Base-by-base conservation (phyloP, 2,113 vertebrate species). In the Hippoglossus stenolepis region DNA sequence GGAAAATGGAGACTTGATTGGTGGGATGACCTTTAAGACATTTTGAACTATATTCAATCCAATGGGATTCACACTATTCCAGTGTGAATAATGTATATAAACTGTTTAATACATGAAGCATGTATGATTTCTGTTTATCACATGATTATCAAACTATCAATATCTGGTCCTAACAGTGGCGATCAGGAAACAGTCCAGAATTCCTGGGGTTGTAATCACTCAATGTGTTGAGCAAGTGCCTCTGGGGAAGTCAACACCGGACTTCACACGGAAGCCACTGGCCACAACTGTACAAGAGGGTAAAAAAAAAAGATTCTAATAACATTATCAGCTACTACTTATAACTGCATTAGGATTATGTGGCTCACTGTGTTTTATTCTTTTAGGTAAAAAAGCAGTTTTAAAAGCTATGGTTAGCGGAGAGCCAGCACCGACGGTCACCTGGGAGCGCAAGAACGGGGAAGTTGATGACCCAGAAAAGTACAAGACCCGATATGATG, bases 391-490 rank as follows among this genome's bases (percentile, higher is more conserved):
- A 94, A 94, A 86, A 69, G 94, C 93, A 11, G 21, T 93, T 82
- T 97, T 99, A 70, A 96, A 93, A 90, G 95, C 93, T 10, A 83
- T 94, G 80, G 95, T 96, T 31, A 93, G 71, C 28, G 97, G 97
- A 62, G 90, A 96, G 1, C 97, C 97, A 4, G 23, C 26, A 24
- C 96, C 97, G 0, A 81, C 89, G 0, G 94, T 98, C 40, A 92
- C 83, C 26, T 98, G 97, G 97, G 87, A 77, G 0, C 89, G 95
- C 5, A 86, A 26, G 20, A 94, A 64, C 24, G 93, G 92, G 14
- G 62, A 87, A 17, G 73, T 96, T 21, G 81, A 91, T 6, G 92
- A 96, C 75, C 83, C 91, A 60, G 86, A 84, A 68, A 97, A 93
- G 87, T 97, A 95, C 28, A 89, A 90, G 64, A 91, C 61, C 9